Base-by-base conservation (phyloP, 1,140 invertebrate genomes). In the Lanistes nyassanus region DNA sequence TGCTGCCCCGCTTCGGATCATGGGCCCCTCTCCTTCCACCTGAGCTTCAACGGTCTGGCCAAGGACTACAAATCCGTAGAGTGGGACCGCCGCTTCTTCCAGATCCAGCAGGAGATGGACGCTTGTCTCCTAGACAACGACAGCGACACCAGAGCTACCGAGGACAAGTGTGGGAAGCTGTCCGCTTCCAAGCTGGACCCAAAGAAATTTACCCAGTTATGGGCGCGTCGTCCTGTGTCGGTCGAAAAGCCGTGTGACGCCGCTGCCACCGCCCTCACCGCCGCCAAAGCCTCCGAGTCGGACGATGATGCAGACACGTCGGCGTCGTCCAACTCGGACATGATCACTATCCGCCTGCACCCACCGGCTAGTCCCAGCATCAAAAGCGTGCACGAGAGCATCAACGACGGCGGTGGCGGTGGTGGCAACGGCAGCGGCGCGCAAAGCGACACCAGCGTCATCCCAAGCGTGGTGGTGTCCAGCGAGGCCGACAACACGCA, bases 71-170 rank as follows among this genome's bases (percentile, higher is more conserved):
- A 83, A 74, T 81, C 80, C 13, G 29, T 77, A 23, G 83, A 84
- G 68, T 85, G 83, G 84, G 84, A 83, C 69, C 79, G 81, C 47
- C 79, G 85, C 65, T 87, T 84, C 69, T 82, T 83, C 56, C 81
- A 85, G 76, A 85, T 87, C 47, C 85, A 85, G 77, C 76, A 81
- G 65, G 86, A 87, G 79, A 87, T 87, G 85, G 85, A 86, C 47
- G 79, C 78, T 51, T 85, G 81, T 66, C 67, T 86, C 21, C 65
- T 67, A 62, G 82, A 81, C 19, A 51, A 60, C 36, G 78, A 81
- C 9, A 73, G 58, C 34, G 74, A 76, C 37, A 73, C 62, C 0
- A 67, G 37, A 0, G 74, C 23, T 58, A 75, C 39, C 13, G 42
- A 7, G 69, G 66, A 65, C 6, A 65, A 55, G 68, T 56, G 29